phyloP scores from a whole-genome alignment of 2,797 vertebrate species.

The Pseudotriccus pelzelni region DNA sequence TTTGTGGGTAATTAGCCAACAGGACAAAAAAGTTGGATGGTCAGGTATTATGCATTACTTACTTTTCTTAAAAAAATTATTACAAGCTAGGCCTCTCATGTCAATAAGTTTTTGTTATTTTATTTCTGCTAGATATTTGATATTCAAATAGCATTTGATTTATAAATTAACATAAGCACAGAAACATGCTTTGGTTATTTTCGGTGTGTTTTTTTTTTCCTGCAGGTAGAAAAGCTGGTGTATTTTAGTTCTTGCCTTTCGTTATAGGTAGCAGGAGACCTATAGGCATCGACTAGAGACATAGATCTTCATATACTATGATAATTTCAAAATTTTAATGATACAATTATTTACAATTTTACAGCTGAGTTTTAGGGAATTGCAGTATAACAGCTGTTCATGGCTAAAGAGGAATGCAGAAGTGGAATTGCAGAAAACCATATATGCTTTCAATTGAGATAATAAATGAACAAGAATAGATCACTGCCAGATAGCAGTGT shows the following conservation, averaged over 20 bases:
- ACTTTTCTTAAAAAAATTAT: neutral
- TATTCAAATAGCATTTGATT: neutral
- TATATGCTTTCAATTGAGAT: neutral
- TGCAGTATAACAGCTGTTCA: neutral
- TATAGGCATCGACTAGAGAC: neutral
- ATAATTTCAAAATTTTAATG: neutral
- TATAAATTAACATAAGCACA: constrained; percentile 31
- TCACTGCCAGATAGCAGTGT: neutral
- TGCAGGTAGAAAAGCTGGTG: neutral
- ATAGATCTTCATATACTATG: neutral
- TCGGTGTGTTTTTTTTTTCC: constrained; percentile 12
- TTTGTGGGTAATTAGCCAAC: constrained; percentile 66
- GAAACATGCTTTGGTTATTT: constrained; percentile 12
- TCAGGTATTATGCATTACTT: constrained; percentile 3
- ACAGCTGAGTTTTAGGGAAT: neutral
- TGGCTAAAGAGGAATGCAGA: neutral
- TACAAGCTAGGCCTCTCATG: neutral
- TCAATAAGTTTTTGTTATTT: constrained; percentile 49
- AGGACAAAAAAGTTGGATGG: constrained; percentile 45
- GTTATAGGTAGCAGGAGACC: neutral
- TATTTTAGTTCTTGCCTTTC: constrained; percentile 18
- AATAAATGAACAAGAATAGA: neutral
- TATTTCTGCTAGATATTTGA: constrained; percentile 35
- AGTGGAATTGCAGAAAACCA: neutral
- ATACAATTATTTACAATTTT: neutral